Evolutionary conservation across 2,113 vertebrate genomes (phyloP).

Genomic region (Bubalus kerabau): DNA sequence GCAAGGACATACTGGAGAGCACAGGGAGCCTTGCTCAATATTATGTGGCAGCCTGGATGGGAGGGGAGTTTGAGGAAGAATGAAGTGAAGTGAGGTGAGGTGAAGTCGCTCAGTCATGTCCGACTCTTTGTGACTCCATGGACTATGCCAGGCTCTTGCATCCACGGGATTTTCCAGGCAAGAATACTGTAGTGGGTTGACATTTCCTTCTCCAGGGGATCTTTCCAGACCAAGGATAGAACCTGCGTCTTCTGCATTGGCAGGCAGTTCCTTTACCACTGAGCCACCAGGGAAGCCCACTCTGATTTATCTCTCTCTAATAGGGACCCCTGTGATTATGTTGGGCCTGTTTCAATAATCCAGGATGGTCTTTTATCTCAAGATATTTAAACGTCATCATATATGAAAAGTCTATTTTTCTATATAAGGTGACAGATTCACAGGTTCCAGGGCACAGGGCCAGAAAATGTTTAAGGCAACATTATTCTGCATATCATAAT

Average conservation of each 20-base stretch:
- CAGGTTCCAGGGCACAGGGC: neutral
- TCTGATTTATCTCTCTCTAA: neutral
- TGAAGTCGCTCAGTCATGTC: neutral
- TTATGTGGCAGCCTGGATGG: neutral
- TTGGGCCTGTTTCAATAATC: neutral
- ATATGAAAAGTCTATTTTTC: neutral
- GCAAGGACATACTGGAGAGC: neutral
- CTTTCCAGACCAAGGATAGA: neutral
- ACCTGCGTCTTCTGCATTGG: accelerated
- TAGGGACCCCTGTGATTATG: neutral
- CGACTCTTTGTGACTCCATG: neutral
- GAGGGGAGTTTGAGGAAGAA: neutral
- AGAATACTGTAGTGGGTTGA: neutral
- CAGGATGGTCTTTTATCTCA: neutral
- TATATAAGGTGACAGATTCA: neutral
- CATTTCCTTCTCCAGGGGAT: neutral
- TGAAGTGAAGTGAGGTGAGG: neutral
- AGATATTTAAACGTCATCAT: neutral
- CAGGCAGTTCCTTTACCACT: neutral
- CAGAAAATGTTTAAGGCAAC: neutral
- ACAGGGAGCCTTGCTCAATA: neutral
- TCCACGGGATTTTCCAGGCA: neutral
- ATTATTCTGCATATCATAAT: neutral
- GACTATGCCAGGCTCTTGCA: neutral
- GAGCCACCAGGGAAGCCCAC: neutral